phyloP scores from a whole-genome alignment of 2,797 vertebrate genomes.

The Hyperoplus immaculatus region DNA sequence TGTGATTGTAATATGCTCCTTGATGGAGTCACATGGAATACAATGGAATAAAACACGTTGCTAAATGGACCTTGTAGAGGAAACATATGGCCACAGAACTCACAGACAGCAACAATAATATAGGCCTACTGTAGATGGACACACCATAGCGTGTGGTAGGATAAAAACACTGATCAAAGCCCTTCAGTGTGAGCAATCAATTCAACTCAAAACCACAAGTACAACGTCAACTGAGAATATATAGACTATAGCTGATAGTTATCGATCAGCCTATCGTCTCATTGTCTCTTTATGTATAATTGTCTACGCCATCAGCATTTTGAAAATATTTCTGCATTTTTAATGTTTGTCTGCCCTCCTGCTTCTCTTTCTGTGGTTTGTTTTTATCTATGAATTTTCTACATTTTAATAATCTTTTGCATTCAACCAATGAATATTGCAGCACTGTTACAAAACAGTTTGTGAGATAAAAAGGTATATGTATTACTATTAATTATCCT shows the following conservation, averaged over 20 bases:
- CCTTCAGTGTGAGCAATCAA: conserved; percentile 44
- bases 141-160: background rate
- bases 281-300: too few relatives aligned
- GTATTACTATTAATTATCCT: background rate
- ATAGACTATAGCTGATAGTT: conserved; percentile 13
- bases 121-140: background rate
- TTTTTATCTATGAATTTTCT: background rate
- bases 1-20: conserved; percentile 44
- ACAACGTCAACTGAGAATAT: conserved; percentile 1
- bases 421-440: background rate
- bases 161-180: conserved; percentile 46
- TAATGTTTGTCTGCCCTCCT: background rate
- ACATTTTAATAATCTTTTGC: too few relatives aligned
- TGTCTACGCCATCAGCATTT: conserved; percentile 1
- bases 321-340: conserved; percentile 3
- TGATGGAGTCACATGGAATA: conserved; percentile 50
- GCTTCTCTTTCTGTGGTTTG: background rate
- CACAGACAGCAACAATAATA: background rate
- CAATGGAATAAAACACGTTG: conserved; percentile 44
- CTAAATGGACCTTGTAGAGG: conserved; percentile 23
- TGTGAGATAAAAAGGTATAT: background rate
- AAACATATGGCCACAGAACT: conserved; percentile 32
- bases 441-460: background rate
- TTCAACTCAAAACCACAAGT: conserved; percentile 35
- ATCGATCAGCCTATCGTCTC: too few relatives aligned